These are phyloP conservation scores for Hydraecia micacea DNA, from an alignment of 2,888 invertebrate genomes.

Conservation along the genomic window DNA sequence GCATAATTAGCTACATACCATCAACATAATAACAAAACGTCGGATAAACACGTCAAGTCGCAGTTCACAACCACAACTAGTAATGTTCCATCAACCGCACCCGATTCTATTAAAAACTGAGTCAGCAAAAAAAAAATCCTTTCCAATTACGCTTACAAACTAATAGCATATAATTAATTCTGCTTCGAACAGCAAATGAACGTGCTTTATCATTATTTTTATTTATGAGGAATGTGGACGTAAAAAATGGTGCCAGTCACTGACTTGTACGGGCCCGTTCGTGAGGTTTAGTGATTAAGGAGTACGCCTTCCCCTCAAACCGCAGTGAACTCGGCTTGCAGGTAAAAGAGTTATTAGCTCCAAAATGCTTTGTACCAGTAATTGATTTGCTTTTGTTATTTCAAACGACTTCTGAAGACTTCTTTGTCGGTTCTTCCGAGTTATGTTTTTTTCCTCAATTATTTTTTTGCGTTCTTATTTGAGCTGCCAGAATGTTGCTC, in stretches of 20 bases:
- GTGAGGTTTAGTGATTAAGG: conserved; percentile 79
- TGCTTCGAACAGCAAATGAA: conserved; percentile 45
- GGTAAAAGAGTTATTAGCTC: conserved; percentile 68
- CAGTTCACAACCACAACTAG: background rate
- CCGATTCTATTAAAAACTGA: background rate
- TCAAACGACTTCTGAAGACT: conserved; percentile 49
- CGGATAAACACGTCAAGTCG: background rate
- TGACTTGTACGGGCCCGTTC: conserved; percentile 61
- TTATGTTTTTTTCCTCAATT: conserved; percentile 19
- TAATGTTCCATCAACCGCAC: background rate
- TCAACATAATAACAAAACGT: too few species aligned
- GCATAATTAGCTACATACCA: background rate
- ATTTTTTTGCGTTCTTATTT: background rate
- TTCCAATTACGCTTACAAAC: conserved; percentile 29
- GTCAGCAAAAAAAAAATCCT: conserved; percentile 3
- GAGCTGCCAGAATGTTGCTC: background rate
- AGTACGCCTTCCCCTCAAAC: conserved; percentile 56
- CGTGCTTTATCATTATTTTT: conserved; percentile 55
- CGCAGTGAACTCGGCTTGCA: conserved; percentile 57
- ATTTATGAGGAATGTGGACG: conserved; percentile 59
- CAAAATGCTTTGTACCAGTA: conserved; percentile 57
- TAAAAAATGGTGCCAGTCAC: conserved; percentile 63
- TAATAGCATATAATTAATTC: conserved; percentile 53
- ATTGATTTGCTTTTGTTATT: conserved; percentile 66
- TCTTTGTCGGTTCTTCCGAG: conserved; percentile 34